A percentile compares a stretch with the other conserved stretches of the same genome.
Conservation (phyloP, 2,797 vertebrate genomes). For the Falco berigora region DNA sequence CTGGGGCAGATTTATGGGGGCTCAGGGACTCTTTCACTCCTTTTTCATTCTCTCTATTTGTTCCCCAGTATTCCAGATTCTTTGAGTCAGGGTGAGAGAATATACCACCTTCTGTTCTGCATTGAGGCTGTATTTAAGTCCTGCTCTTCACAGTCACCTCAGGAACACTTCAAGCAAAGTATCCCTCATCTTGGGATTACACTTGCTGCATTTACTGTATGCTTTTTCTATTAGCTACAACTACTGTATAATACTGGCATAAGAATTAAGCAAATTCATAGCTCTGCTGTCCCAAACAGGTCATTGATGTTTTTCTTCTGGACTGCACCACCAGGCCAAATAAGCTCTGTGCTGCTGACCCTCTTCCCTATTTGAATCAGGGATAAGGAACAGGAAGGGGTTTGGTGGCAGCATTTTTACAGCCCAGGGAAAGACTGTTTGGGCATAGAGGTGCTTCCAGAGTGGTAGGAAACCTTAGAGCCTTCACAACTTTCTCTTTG, state of each 20-base stretch:
- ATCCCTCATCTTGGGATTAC: not conserved
- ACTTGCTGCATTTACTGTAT: not conserved
- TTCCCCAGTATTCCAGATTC: not conserved
- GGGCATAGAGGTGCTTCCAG: not conserved
- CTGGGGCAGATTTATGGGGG: not conserved
- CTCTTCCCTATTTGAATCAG: not conserved
- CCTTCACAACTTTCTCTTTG: not conserved
- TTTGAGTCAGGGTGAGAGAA: not conserved
- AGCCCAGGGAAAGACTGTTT: not conserved
- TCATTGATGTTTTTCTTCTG: not conserved
- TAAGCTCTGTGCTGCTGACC: not conserved
- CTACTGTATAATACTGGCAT: not conserved
- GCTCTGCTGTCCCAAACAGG: not conserved
- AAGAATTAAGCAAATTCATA: not conserved
- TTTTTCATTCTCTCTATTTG: not conserved
- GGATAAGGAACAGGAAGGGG: not conserved
- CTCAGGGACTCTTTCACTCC: not conserved
- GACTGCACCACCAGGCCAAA: not conserved
- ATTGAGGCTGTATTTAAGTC: not conserved
- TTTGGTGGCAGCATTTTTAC: not conserved
- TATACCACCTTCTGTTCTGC: not conserved
- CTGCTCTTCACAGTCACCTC: not conserved
- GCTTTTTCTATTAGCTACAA: not conserved
- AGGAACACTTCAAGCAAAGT: not conserved
- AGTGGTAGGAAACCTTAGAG: not conserved